Conservation (phyloP, 2,888 invertebrate genomes). For the Agelastica alni region DNA sequence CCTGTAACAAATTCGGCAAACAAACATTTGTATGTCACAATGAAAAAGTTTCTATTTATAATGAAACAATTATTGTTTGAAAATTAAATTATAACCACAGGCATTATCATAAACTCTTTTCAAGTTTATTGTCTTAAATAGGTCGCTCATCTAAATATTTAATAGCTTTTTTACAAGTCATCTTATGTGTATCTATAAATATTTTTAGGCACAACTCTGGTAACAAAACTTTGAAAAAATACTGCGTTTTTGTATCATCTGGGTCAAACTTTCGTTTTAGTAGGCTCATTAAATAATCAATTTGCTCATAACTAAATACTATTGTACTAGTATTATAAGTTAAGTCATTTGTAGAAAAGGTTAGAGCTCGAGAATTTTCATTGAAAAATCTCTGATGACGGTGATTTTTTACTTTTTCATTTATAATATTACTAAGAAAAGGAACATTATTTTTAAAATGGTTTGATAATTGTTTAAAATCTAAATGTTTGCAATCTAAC, state of each 20-base stretch:
- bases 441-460: constrained; percentile 34
- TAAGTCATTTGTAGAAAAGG: constrained; percentile 38
- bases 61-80: too few relatives aligned
- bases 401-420: constrained; percentile 33
- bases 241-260: constrained; percentile 37
- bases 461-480: constrained; percentile 28
- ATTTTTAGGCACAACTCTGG: constrained; percentile 50
- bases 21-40: too few relatives aligned
- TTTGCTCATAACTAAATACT: constrained; percentile 47
- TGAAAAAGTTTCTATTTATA: too few relatives aligned
- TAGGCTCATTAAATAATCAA: constrained; percentile 39
- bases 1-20: too few relatives aligned
- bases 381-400: constrained; percentile 31
- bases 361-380: constrained; percentile 17
- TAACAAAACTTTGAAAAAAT: constrained; percentile 49
- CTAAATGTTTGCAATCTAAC: constrained; percentile 41
- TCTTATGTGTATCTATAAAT: constrained; percentile 47
- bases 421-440: constrained; percentile 32
- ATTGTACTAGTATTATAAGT: constrained; percentile 45
- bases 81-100: too few relatives aligned
- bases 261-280: constrained; percentile 42
- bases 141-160: constrained; percentile 43
- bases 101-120: too few relatives aligned
- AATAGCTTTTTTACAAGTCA: constrained; percentile 40
- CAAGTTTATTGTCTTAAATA: too few relatives aligned